Conservation (phyloP, 2,113 vertebrate species). For the Marmota flaviventris region DNA sequence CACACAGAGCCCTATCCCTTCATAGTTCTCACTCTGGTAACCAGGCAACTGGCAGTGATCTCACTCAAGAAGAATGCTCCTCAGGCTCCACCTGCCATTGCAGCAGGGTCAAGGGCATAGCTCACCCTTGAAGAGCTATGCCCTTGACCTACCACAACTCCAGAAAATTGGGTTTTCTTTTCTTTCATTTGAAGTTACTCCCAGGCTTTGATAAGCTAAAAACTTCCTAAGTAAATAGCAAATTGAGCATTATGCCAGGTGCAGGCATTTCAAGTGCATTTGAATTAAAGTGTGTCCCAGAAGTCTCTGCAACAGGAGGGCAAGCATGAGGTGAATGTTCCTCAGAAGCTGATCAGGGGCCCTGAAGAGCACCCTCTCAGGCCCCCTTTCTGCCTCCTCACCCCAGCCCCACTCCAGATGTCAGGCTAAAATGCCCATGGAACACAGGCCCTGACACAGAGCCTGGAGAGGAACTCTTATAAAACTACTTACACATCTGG, state of each 20-base stretch:
- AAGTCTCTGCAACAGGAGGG: rapidly evolving
- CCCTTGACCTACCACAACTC: background rate
- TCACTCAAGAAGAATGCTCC: conserved; percentile 80
- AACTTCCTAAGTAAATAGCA: background rate
- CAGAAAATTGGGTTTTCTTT: background rate
- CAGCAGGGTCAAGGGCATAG: conserved; percentile 55
- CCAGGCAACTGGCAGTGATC: conserved; percentile 63
- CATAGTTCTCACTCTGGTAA: conserved; percentile 71
- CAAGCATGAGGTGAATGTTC: background rate
- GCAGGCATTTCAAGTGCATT: background rate
- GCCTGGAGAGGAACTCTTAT: background rate
- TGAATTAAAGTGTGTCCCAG: background rate
- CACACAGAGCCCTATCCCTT: conserved; percentile 71
- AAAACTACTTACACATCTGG: background rate
- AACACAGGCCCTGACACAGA: rapidly evolving
- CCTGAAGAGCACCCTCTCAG: background rate
- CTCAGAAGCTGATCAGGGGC: background rate
- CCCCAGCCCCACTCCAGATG: background rate
- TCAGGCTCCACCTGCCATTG: conserved; percentile 83
- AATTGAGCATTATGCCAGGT: background rate
- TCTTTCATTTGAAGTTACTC: background rate
- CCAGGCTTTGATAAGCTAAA: background rate
- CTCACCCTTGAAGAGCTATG: background rate
- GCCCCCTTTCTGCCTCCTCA: background rate
- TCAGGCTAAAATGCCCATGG: background rate